Evolutionary conservation across 2,888 invertebrate species (phyloP).

Genomic region (Tetragonisca angustula): DNA sequence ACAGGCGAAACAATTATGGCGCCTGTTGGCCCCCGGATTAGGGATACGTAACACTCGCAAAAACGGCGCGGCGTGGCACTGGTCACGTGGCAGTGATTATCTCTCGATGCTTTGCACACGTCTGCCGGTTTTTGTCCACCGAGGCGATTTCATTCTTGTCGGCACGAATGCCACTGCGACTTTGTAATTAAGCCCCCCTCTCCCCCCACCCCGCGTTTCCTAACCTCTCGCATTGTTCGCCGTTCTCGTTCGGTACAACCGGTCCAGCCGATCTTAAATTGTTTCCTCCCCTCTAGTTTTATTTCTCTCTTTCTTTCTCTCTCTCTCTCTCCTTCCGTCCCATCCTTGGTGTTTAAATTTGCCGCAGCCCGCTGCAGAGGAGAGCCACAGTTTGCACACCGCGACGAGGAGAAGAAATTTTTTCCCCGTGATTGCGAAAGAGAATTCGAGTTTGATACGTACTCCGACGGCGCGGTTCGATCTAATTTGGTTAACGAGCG

Average conservation of each 20-base stretch:
- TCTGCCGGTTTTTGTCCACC: conserved; percentile 65
- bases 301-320: too few relatives aligned
- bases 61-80: conserved; percentile 67
- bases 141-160: conserved; percentile 30
- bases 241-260: conserved; percentile 21
- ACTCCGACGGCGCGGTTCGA: not conserved
- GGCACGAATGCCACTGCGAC: conserved; percentile 60
- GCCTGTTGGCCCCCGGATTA: conserved; percentile 67
- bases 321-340: too few relatives aligned
- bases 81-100: conserved; percentile 73
- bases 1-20: conserved; percentile 69
- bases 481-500: conserved; percentile 10
- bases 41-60: conserved; percentile 71
- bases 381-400: too few relatives aligned
- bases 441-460: not conserved
- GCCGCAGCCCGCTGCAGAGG: too few relatives aligned
- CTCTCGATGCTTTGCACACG: conserved; percentile 70
- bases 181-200: conserved; percentile 63
- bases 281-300: not conserved
- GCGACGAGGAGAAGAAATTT: too few relatives aligned
- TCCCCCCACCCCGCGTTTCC: conserved; percentile 45
- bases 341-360: too few relatives aligned
- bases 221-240: conserved; percentile 17
- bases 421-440: too few relatives aligned
- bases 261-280: conserved; percentile 12